These are phyloP conservation scores for Melanargia galathea DNA, from an alignment of 2,888 invertebrate genomes.

Conservation along the genomic window DNA sequence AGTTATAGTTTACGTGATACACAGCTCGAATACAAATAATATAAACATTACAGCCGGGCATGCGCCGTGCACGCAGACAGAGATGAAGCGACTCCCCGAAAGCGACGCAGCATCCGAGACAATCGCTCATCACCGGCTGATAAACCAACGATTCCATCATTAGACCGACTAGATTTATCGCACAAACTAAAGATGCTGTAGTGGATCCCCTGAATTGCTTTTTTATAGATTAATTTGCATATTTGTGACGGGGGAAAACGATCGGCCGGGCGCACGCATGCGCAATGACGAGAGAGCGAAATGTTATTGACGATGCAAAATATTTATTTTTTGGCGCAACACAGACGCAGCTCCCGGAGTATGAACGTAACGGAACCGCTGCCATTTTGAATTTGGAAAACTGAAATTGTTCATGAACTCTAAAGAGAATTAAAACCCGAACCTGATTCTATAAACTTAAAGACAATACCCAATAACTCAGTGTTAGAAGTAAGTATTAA, in stretches of 20 bases:
- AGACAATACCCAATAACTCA: not conserved
- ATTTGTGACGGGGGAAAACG: slow-evolving; percentile 74
- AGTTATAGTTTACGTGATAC: slow-evolving; percentile 84
- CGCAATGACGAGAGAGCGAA: slow-evolving; percentile 55
- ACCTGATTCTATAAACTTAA: not conserved
- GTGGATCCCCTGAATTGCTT: slow-evolving; percentile 63
- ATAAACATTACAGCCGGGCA: slow-evolving; percentile 81
- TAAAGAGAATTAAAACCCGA: not conserved
- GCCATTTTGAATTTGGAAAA: slow-evolving; percentile 45
- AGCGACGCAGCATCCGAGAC: not conserved
- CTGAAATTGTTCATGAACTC: slow-evolving; percentile 20
- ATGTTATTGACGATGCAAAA: slow-evolving; percentile 81
- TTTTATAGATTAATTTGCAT: slow-evolving; percentile 81
- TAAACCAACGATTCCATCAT: slow-evolving; percentile 41
- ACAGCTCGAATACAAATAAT: slow-evolving; percentile 84
- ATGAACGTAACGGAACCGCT: slow-evolving; percentile 42
- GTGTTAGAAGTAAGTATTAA: not conserved
- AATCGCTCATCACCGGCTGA: slow-evolving; percentile 10
- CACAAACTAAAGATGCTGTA: slow-evolving; percentile 52
- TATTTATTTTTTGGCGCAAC: slow-evolving; percentile 75
- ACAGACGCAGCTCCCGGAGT: slow-evolving; percentile 50
- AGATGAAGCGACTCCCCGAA: slow-evolving; percentile 49
- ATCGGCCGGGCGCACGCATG: slow-evolving; percentile 62
- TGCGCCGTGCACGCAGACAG: slow-evolving; percentile 72
- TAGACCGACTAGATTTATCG: slow-evolving; percentile 39